phyloP scores from a whole-genome alignment of 2,888 invertebrate genomes.

The Rotaria magnacalcarata region DNA sequence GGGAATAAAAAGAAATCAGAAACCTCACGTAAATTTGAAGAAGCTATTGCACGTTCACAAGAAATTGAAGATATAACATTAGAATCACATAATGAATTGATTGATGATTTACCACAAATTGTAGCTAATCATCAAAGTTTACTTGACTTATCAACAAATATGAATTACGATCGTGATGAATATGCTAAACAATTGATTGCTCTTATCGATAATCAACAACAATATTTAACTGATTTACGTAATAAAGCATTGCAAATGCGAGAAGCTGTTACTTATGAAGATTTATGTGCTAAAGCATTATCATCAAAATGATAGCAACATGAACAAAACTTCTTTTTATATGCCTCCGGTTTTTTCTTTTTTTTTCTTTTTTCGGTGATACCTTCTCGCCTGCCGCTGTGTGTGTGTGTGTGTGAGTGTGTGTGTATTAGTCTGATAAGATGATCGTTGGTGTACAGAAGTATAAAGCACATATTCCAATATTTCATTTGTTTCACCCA shows the following conservation, averaged over 20 bases:
- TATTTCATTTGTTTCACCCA: constrained; percentile 12
- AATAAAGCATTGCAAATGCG: constrained; percentile 27
- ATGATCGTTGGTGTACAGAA: background rate
- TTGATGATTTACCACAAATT: constrained; percentile 38
- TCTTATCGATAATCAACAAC: constrained; percentile 35
- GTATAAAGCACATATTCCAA: background rate
- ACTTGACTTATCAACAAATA: constrained; percentile 40
- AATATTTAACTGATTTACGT: constrained; percentile 31
- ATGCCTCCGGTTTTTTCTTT: background rate
- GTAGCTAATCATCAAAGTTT: constrained; percentile 43
- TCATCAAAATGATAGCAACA: background rate
- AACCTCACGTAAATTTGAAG: constrained; percentile 36
- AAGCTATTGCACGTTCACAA: constrained; percentile 44
- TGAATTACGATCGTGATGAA: constrained; percentile 45
- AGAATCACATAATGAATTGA: constrained; percentile 44
- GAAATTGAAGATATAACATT: constrained; percentile 45
- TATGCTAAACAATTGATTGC: constrained; percentile 40
- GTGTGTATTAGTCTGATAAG: constrained; percentile 26
- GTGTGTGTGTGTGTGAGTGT: background rate
- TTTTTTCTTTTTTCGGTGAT: background rate
- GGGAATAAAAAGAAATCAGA: constrained; percentile 3
- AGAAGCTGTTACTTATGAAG: constrained; percentile 37
- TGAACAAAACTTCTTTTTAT: background rate
- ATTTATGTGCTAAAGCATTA: constrained; percentile 31
- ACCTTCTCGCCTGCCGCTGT: constrained; percentile 10